These are phyloP conservation scores for Actenoides hombroni DNA, from an alignment of 2,113 vertebrate genomes.

Conservation along the genomic window DNA sequence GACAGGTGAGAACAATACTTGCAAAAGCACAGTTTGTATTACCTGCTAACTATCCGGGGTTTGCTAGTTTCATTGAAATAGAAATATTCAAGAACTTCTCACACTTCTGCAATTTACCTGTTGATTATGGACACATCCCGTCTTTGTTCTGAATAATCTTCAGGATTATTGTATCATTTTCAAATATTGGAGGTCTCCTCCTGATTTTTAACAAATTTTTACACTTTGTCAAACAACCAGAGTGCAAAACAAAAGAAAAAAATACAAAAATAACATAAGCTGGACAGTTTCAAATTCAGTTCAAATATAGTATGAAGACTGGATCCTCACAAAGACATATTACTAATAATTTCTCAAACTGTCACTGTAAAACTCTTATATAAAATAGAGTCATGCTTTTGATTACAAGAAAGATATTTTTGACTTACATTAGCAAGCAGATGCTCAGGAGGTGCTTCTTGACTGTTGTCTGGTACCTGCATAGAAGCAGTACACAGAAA, in stretches of 20 bases:
- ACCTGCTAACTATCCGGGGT: not conserved
- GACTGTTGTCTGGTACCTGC: not conserved
- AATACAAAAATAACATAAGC: not conserved
- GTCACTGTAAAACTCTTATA: not conserved
- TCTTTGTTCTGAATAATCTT: not conserved
- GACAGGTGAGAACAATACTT: conserved; percentile 42
- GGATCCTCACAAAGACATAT: not conserved
- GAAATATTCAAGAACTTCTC: not conserved
- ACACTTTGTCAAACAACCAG: not conserved
- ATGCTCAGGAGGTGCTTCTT: not conserved
- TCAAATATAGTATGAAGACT: not conserved
- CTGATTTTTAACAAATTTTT: not conserved
- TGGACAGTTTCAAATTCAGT: not conserved
- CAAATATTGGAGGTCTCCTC: not conserved
- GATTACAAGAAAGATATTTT: not conserved
- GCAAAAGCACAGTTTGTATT: conserved; percentile 9
- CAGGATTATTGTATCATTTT: not conserved
- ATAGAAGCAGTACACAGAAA: not conserved
- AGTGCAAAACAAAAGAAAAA: not conserved
- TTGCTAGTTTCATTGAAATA: not conserved
- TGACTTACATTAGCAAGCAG: not conserved
- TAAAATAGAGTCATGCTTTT: not conserved
- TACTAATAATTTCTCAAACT: not conserved
- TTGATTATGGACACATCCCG: not conserved
- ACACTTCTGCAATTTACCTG: not conserved